Evolutionary conservation across 2,797 vertebrate genomes (phyloP).

Genomic region (Adelosebastes latens): DNA sequence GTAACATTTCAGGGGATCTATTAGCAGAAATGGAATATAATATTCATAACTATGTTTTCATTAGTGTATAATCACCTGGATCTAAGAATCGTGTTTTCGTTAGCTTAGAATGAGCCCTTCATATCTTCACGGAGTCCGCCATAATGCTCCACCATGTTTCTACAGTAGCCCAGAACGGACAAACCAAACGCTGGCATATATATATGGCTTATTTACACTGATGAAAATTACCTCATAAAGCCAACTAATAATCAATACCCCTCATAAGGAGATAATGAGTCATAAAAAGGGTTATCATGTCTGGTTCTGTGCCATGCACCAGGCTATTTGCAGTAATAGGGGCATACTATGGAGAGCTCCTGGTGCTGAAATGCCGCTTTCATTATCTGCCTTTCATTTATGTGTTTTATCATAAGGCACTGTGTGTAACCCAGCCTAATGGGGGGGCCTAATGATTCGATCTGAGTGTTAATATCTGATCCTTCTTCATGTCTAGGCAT

Average conservation of each 20-base stretch:
- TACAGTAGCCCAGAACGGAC: no score
- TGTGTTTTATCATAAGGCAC: background rate
- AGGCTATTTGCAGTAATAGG: background rate
- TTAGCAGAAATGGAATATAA: no score
- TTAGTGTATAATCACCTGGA: no score
- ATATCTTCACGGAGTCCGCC: fast-evolving
- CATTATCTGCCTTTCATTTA: slow-evolving; percentile 20
- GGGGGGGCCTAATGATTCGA: background rate
- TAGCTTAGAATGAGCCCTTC: no score
- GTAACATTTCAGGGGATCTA: no score
- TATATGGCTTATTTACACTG: background rate
- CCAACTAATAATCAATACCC: slow-evolving; percentile 6
- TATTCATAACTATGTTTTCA: no score
- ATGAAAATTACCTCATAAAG: background rate
- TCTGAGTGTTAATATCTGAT: background rate
- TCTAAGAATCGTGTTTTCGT: no score
- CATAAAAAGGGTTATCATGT: background rate
- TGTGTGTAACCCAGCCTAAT: slow-evolving; percentile 11
- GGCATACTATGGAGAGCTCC: background rate
- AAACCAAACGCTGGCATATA: background rate
- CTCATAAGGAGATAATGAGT: background rate
- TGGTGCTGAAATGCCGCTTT: slow-evolving; percentile 10
- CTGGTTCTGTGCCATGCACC: background rate
- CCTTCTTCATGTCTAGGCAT: background rate
- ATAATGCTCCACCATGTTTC: no score